A percentile compares a stretch with the other conserved stretches of the same genome.
phyloP scores from a whole-genome alignment of 1,140 invertebrate genomes.

The Lepeophtheirus salmonis region DNA sequence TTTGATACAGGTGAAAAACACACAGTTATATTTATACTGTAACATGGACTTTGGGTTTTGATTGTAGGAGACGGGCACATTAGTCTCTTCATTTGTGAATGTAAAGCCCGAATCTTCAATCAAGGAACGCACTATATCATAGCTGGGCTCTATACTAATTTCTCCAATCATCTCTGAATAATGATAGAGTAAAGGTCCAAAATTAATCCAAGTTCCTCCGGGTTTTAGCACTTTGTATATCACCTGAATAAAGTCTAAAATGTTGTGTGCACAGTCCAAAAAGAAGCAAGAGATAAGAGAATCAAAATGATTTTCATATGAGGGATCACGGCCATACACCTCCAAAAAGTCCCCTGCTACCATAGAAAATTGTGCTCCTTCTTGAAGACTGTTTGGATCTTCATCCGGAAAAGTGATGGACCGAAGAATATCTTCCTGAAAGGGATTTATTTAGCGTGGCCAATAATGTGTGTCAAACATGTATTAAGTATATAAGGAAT shows the following conservation, averaged over 20 bases:
- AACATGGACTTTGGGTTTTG: slow-evolving; percentile 87
- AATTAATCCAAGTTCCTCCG: slow-evolving; percentile 67
- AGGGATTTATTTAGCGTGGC: too few relatives aligned
- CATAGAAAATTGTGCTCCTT: slow-evolving; percentile 67
- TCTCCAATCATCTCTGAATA: slow-evolving; percentile 72
- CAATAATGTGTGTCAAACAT: background rate
- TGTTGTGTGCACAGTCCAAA: slow-evolving; percentile 90
- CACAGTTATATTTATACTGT: slow-evolving; percentile 66
- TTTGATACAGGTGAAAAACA: slow-evolving; percentile 71
- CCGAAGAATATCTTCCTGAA: slow-evolving; percentile 38
- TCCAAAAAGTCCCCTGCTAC: slow-evolving; percentile 82
- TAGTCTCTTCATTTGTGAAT: slow-evolving; percentile 54
- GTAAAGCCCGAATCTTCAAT: slow-evolving; percentile 69
- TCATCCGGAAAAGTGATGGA: slow-evolving; percentile 73
- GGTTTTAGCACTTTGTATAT: slow-evolving; percentile 48
- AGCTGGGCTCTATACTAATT: slow-evolving; percentile 81
- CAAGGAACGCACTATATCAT: slow-evolving; percentile 58
- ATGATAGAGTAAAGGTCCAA: slow-evolving; percentile 86
- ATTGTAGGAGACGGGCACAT: slow-evolving; percentile 64
- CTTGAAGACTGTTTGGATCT: slow-evolving; percentile 44
- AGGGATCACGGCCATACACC: slow-evolving; percentile 31
- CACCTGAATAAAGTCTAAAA: slow-evolving; percentile 80
- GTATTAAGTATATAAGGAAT: background rate
- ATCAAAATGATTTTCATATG: slow-evolving; percentile 33
- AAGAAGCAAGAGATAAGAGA: slow-evolving; percentile 94